phyloP scores from a whole-genome alignment of 2,113 vertebrate genomes.

The Brachyistius frenatus region DNA sequence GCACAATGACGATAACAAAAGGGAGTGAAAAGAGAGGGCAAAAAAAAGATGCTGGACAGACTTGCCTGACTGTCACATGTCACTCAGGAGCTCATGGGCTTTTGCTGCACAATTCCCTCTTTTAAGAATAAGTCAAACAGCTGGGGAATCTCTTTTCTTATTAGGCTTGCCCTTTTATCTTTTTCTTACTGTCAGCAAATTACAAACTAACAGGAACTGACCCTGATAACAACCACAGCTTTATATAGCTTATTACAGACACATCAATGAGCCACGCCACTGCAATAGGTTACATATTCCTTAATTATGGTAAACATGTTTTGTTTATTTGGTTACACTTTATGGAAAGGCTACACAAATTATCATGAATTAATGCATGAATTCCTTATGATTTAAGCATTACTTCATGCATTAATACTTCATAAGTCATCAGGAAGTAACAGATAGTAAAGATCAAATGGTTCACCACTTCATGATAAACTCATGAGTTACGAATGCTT shows the following conservation, averaged over 20 bases:
- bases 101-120: background rate
- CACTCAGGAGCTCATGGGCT: constrained; percentile 7
- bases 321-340: background rate
- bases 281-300: background rate
- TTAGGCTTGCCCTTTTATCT: background rate
- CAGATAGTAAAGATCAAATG: too few species aligned
- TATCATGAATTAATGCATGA: too few species aligned
- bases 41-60: background rate
- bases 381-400: too few species aligned
- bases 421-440: too few species aligned
- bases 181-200: background rate
- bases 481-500: too few species aligned
- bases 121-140: background rate
- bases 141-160: background rate
- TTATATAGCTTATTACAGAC: background rate
- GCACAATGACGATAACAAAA: constrained; percentile 39
- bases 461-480: too few species aligned
- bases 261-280: background rate
- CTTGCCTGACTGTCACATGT: background rate
- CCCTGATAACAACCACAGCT: background rate
- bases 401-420: too few species aligned
- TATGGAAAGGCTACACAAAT: too few species aligned
- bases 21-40: background rate
- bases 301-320: background rate
- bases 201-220: background rate